Base-by-base conservation (phyloP, 2,113 vertebrate genomes). In the Tympanuchus pallidicinctus region DNA sequence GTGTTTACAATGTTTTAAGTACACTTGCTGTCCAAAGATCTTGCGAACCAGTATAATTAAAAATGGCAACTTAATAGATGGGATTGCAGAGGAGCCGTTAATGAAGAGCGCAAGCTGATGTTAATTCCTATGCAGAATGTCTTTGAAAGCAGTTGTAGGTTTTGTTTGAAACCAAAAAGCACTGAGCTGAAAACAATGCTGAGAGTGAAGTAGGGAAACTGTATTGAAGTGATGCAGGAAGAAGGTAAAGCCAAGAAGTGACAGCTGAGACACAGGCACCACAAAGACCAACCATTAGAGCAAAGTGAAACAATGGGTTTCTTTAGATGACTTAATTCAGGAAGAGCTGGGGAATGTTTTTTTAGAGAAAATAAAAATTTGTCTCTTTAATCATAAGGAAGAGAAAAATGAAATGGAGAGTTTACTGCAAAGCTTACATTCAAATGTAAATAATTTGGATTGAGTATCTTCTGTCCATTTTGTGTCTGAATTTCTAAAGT, bases 21-120 rank as follows among this genome's bases (percentile, higher is more conserved):
- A 38, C 20, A 3, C 67, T 67, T 93, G 43, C 12, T 1, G 2
- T 59, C 59, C 48, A 79, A 63, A 45, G 59, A 38, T 66, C 38
- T 82, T 90, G 27, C 61, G 52, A 81, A 92, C 77, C n/a, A 81
- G 48, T 43, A 20, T 72, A 79, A 92, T 86, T 94, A 82, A 70
- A 93, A 93, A 82, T 66, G 42, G 42, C 73, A 88, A 27, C 22
- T 45, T 86, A 82, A 63, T 50, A 84, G 48, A 63, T 72, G 59
- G 73, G 59, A 15, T 2, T 73, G 27, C 87, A 52, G 60, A 27
- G 12, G 61, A 73, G 66, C 40, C 43, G 54, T 45, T 89, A 87
- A 54, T 42, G 52, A 73, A 80, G 48, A 82, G 63, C 45, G 59
- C 71, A 76, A 32, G 34, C 24, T 82, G 28, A 47, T 71, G 8